Conservation (phyloP, 2,113 vertebrate genomes). For the Petaurus breviceps region DNA sequence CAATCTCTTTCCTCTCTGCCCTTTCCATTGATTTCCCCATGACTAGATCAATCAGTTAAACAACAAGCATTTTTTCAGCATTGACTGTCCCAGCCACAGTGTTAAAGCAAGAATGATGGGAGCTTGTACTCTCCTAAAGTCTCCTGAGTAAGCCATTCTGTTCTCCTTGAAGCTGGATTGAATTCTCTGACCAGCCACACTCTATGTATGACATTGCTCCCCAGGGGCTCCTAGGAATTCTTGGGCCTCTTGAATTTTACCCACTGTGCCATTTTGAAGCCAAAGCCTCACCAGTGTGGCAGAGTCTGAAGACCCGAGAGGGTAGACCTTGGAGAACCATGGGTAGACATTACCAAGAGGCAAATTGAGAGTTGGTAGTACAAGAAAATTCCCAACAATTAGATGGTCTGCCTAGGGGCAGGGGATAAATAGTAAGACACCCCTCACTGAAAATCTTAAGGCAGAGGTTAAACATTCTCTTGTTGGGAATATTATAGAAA, state of each 20-base stretch:
- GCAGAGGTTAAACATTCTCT: neutral
- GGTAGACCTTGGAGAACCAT: neutral
- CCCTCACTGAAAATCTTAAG: neutral
- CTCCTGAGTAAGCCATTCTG: neutral
- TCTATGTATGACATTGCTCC: neutral
- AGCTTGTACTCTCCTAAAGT: neutral
- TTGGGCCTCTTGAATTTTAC: neutral
- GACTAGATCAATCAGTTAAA: neutral
- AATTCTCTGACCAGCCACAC: neutral
- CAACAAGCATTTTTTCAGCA: neutral
- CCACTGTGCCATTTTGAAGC: neutral
- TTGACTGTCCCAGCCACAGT: neutral
- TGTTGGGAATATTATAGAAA: neutral
- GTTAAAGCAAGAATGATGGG: neutral
- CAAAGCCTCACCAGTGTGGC: neutral
- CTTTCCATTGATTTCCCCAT: neutral
- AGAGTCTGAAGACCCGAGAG: neutral
- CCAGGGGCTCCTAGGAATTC: neutral
- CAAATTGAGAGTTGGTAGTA: neutral
- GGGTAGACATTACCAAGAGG: neutral
- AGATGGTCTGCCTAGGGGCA: neutral
- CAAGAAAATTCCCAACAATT: neutral
- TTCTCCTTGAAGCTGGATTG: neutral
- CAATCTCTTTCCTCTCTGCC: neutral
- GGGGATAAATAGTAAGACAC: neutral